Base-by-base conservation (phyloP, 2,113 vertebrate species). In the Platichthys stellatus region DNA sequence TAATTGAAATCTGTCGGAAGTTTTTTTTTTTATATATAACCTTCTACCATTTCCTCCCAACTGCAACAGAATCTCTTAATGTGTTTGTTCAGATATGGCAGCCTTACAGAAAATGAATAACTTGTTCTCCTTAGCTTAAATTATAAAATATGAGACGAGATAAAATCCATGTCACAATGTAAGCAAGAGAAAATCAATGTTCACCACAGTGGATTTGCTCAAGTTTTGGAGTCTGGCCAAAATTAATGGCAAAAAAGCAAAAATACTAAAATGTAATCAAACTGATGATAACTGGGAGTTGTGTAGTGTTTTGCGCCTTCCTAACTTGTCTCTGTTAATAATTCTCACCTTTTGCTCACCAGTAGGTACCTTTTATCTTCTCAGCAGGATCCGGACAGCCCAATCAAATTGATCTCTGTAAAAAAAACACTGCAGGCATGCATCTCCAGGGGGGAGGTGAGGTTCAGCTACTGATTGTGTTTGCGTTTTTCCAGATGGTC, bases 401-500 rank as follows among this genome's bases (percentile, higher is more conserved):
- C 58, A 69, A 89, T 89, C 78, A 71, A 74, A 94, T 93, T 83
- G 85, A 94, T 94, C 74, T 61, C 58, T 74, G 82, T 87, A n/a
- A 54, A 89, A 90, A 87, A 89, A 92, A 93, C 89, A 85, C 87
- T 83, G 75, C 28, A 6, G 5, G 47, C 28, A 1, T 31, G 28
- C 28, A 31, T 31, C 28, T 31, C 28, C 28, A 18, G 6, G 17
- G 47, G 3, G 47, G 17, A 17, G 31, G 73, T 88, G 74, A 88
- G 90, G 63, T 85, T 40, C 59, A 79, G 75, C 80, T 69, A 78
- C 91, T 95, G 93, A 95, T 94, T 95, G 94, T 95, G 93, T 95
- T 94, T 94, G 93, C 92, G 54, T 94, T 94, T 94, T 91, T 93
- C 61, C 94, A 96, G 96, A 90, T 96, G 96, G 96, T 95, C 94